Evolutionary conservation across 2,113 vertebrate genomes (phyloP), one percentile per base, ranked within the genome.

Genomic region (Cottus gobio): DNA sequence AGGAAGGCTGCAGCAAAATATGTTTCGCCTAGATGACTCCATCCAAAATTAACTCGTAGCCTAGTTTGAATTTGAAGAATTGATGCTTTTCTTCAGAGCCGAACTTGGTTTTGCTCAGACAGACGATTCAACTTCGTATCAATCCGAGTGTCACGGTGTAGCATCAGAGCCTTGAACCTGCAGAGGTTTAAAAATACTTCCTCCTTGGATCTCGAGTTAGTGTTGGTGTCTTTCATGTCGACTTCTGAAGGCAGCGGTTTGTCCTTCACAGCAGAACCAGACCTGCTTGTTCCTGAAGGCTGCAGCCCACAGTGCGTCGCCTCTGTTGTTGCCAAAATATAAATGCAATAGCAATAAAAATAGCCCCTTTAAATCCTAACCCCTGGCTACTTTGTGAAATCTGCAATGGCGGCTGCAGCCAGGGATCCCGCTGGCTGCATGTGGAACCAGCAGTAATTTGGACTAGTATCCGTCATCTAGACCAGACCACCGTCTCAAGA

Each of bases 21-120:
- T 68, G 58, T 69, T 84, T 85, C 30, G 62, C 84, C 80, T 63
- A 34, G 70, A 89, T 64, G 84, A 67, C 71, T 86, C 85, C 85
- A 67, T 88, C 80, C 82, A 88, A 91, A 89, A 88, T 89, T 85
- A 91, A 88, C 89, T 79, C 73, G 4, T 26, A 87, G 79, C 85
- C 89, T 83, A 88, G 79, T 87, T 91, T 84, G 44, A 71, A 77
- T 71, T 24, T 70, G 81, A 78, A 73, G 78, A 75, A 79, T 85
- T 80, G 16, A 63, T 60, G 82, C 79, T 26, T 75, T 71, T 64
- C 37, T 75, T 81, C 13, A 68, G 71, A 80, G 71, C 61, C 65
- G 7, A 64, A 37, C 65, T 63, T 2, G 18, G 0, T 68, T 44
- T 18, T 2, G 50, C 63, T 71, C 78, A 72, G 63, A 84, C 31